Percentiles rank a stretch among this genome's conserved stretches.
Evolutionary conservation across 64 coral and sea anemone species (phyloP).

Genomic region (Pocillopora damicornis): DNA sequence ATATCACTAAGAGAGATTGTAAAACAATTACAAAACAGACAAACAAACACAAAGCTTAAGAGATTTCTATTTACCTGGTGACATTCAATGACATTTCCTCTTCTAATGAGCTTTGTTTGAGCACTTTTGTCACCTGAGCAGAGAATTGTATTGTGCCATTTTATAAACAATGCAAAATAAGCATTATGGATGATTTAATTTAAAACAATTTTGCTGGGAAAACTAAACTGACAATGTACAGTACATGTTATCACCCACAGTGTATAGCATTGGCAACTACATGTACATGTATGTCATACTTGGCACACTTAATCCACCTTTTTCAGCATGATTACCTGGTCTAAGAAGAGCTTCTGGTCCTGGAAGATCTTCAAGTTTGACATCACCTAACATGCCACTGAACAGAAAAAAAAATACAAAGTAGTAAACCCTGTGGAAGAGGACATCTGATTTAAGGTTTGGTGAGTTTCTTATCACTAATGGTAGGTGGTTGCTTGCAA

Average conservation of each 20-base stretch:
- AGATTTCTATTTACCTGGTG: conserved; percentile 64
- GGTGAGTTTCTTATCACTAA: background rate
- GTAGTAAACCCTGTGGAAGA: background rate
- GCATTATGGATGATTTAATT: too few relatives aligned
- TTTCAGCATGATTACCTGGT: conserved; percentile 50
- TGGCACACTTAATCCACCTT: background rate
- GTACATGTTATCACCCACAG: too few relatives aligned
- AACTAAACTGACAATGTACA: too few relatives aligned
- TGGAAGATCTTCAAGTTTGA: conserved; percentile 90
- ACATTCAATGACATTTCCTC: conserved; percentile 78
- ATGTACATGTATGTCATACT: too few relatives aligned
- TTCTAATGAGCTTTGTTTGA: conserved; percentile 84
- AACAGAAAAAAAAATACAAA: background rate
- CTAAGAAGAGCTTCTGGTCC: conserved; percentile 94
- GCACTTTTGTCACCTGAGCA: conserved; percentile 80
- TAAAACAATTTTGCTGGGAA: too few relatives aligned
- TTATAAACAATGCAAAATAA: background rate
- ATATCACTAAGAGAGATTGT: too few relatives aligned
- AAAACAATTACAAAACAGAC: too few relatives aligned
- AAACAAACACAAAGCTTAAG: too few relatives aligned
- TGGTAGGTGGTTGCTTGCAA: background rate
- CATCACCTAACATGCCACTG: conserved; percentile 89
- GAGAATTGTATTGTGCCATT: background rate
- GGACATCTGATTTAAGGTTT: background rate
- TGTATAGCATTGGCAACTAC: too few relatives aligned